Conservation (phyloP, 2,113 vertebrate genomes). For the Axis porcinus region DNA sequence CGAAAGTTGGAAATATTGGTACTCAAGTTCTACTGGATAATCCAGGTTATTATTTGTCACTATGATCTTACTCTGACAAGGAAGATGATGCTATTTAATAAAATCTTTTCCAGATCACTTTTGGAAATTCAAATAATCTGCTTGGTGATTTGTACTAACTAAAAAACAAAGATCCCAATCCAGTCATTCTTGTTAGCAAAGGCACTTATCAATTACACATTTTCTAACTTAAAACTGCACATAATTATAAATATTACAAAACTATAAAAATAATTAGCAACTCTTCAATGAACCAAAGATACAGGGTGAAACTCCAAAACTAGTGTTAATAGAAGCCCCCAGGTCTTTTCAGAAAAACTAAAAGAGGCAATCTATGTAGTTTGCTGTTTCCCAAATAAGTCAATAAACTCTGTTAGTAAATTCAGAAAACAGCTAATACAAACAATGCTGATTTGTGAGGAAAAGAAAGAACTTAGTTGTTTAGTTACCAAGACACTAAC, state of each 20-base stretch:
- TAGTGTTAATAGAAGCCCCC: background rate
- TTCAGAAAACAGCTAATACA: background rate
- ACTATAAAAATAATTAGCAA: slow-evolving; percentile 4
- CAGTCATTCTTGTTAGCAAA: background rate
- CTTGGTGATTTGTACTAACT: background rate
- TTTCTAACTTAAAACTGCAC: background rate
- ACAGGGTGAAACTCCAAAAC: background rate
- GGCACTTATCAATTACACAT: background rate
- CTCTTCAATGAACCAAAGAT: background rate
- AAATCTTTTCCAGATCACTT: background rate
- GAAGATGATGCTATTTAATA: background rate
- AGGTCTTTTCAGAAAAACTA: background rate
- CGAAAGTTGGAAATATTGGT: background rate
- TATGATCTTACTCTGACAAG: background rate
- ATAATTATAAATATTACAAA: background rate
- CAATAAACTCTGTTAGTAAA: background rate
- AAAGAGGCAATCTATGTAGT: background rate
- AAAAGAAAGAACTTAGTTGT: slow-evolving; percentile 9
- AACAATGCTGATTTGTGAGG: background rate
- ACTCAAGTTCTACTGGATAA: background rate
- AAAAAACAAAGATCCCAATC: background rate
- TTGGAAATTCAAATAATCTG: slow-evolving; percentile 6
- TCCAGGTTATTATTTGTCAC: background rate
- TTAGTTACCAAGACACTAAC: background rate
- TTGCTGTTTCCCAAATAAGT: background rate